These are phyloP conservation scores for Aurelia coerulea DNA, from an alignment of 30 jellyfish, hydroid and myxozoan genomes.

Conservation along the genomic window DNA sequence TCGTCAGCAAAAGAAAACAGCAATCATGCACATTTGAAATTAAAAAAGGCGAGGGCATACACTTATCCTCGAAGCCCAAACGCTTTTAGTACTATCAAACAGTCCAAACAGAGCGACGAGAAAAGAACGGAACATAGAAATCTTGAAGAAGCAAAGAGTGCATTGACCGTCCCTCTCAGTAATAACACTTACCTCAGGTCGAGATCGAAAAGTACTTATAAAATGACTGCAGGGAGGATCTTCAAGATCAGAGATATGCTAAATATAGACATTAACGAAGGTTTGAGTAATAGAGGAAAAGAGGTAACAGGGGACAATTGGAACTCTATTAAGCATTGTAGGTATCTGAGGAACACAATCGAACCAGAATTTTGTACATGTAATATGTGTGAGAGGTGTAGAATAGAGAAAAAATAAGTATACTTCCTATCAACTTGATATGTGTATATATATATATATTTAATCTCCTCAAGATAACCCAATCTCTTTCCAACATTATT, in stretches of 20 bases:
- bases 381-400: slow-evolving; percentile 4
- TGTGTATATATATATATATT: no score
- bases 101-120: no score
- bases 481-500: no score
- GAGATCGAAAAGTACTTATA: not conserved
- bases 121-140: not conserved
- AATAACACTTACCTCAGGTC: not conserved
- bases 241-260: not conserved
- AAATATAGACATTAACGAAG: not conserved
- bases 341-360: not conserved
- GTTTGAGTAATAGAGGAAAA: not conserved
- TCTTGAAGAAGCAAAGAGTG: not conserved
- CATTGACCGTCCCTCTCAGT: not conserved
- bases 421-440: no score
- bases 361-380: slow-evolving; percentile 19
- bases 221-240: not conserved
- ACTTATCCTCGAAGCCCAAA: no score
- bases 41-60: no score
- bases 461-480: no score
- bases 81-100: no score
- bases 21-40: no score
- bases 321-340: slow-evolving; percentile 7
- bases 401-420: not conserved
- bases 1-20: no score
- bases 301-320: not conserved